A percentile compares a stretch with the other conserved stretches of the same genome.
These are phyloP conservation scores for Xiphorhynchus elegans DNA, from an alignment of 2,113 vertebrate species.

Conservation along the genomic window DNA sequence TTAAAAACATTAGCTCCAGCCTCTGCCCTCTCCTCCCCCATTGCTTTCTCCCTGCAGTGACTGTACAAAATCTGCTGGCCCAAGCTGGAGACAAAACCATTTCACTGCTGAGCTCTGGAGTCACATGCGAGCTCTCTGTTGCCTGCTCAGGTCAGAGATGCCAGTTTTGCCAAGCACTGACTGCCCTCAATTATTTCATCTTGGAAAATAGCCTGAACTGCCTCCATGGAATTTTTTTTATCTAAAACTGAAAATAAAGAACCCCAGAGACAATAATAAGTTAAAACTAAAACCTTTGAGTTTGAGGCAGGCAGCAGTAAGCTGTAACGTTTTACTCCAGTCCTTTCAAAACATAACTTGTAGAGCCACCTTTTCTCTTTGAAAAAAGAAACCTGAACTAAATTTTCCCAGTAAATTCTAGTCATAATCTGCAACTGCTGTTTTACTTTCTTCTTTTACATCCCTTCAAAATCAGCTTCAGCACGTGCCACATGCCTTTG, in stretches of 20 bases:
- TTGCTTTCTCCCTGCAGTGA: neutral
- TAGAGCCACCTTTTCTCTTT: neutral
- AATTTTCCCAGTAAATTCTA: neutral
- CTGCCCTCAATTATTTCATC: neutral
- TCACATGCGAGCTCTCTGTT: neutral
- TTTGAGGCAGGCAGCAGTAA: neutral
- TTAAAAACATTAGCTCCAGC: slow-evolving; percentile 52
- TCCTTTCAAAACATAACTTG: neutral
- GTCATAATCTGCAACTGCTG: neutral
- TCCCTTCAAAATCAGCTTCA: neutral
- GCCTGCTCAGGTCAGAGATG: neutral
- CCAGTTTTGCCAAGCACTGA: neutral
- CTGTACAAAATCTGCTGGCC: neutral
- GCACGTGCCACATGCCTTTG: fast-evolving
- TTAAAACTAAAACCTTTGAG: neutral
- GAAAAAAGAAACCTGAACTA: neutral
- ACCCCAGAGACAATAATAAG: neutral
- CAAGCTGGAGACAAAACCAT: neutral
- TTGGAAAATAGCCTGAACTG: neutral
- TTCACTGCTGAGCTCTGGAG: slow-evolving; percentile 10
- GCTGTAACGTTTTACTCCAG: neutral
- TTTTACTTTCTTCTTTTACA: neutral
- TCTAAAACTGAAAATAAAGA: neutral
- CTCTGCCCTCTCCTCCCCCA: slow-evolving; percentile 10
- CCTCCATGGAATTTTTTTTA: neutral